phyloP scores from a whole-genome alignment of 2,797 vertebrate species.

The Pogonophryne albipinna region DNA sequence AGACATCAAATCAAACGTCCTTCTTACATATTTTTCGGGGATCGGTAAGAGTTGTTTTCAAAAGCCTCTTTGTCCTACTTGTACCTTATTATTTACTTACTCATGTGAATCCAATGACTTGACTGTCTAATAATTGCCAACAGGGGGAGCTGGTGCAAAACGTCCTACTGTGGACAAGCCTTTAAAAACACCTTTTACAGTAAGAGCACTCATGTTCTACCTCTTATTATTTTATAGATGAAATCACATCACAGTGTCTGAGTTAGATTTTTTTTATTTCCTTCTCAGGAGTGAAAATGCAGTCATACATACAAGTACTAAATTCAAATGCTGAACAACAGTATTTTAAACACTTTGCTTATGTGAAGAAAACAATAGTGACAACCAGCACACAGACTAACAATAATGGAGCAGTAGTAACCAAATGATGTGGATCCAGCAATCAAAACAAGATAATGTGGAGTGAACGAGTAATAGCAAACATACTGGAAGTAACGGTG shows the following conservation, averaged over 20 bases:
- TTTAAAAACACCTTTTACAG: not conserved
- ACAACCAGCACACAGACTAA: slow-evolving; percentile 38
- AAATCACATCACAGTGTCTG: slow-evolving; percentile 1
- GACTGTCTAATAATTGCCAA: slow-evolving; percentile 4
- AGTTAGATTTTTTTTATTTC: slow-evolving; percentile 65
- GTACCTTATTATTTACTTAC: not conserved
- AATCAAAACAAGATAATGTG: slow-evolving; percentile 29
- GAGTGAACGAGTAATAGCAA: slow-evolving; percentile 37
- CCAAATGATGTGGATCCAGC: slow-evolving; percentile 50
- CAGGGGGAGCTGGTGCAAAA: slow-evolving; percentile 59
- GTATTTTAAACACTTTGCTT: slow-evolving; percentile 39
- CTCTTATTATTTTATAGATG: not conserved
- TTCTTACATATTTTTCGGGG: not conserved
- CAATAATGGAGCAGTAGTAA: slow-evolving; percentile 54
- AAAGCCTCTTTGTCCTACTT: not conserved
- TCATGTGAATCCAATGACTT: not conserved
- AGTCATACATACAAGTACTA: slow-evolving; percentile 66
- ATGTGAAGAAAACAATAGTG: slow-evolving; percentile 41
- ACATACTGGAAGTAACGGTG: slow-evolving; percentile 29
- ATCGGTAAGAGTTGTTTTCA: not conserved
- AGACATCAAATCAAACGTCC: not conserved
- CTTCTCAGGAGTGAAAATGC: slow-evolving; percentile 70
- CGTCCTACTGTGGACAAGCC: not conserved
- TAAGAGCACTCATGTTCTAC: not conserved
- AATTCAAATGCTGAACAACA: slow-evolving; percentile 55